phyloP scores from a whole-genome alignment of 2,888 invertebrate genomes.

The Nudaria mundana region DNA sequence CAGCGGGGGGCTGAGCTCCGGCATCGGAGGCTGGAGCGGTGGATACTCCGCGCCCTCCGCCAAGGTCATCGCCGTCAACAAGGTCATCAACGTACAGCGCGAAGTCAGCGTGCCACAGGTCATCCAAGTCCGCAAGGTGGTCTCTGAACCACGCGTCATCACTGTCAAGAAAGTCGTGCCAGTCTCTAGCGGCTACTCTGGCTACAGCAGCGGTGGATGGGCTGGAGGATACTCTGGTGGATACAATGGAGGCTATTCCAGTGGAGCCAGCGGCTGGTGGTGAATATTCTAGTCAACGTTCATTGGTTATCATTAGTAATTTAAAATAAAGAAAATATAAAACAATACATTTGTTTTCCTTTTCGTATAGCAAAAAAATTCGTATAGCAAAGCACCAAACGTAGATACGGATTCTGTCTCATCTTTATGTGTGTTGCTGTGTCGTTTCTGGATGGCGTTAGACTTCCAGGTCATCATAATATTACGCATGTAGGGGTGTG shows the following conservation, averaged over 20 bases:
- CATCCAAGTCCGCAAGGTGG: constrained; percentile 39
- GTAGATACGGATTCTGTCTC: no score
- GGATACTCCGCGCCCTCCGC: constrained; percentile 18
- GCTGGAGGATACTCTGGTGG: background rate
- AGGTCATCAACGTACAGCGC: constrained; percentile 31
- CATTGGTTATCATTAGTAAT: background rate
- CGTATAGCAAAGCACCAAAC: no score
- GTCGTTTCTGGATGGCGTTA: no score
- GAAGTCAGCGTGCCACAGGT: constrained; percentile 35
- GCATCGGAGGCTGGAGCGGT: constrained; percentile 7
- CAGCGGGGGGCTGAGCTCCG: constrained; percentile 6
- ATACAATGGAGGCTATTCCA: constrained; percentile 1
- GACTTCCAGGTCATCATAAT: no score
- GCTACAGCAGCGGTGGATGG: background rate
- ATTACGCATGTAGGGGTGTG: no score
- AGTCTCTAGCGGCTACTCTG: background rate
- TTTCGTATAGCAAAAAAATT: no score
- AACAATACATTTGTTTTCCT: background rate
- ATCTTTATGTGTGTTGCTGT: no score
- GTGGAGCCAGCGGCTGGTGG: constrained; percentile 15
- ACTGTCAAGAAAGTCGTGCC: constrained; percentile 35
- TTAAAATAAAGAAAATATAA: background rate
- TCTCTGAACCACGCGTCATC: constrained; percentile 50
- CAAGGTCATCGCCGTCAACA: constrained; percentile 22
- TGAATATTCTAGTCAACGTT: constrained; percentile 10